These are phyloP conservation scores for Melanogrammus aeglefinus DNA, from an alignment of 2,797 vertebrate species.

Conservation along the genomic window DNA sequence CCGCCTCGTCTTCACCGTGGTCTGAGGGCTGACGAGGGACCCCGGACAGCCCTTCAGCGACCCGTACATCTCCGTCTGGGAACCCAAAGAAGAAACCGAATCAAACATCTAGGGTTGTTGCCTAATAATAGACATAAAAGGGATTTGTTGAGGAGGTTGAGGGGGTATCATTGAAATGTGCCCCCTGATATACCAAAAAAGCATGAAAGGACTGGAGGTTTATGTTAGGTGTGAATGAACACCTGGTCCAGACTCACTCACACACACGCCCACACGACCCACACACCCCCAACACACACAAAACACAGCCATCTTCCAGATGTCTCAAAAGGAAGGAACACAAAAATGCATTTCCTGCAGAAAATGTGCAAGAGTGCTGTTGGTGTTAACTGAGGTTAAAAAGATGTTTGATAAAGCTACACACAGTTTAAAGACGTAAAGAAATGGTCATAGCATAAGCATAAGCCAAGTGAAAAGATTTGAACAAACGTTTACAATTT, in stretches of 20 bases:
- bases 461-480: too few relatives aligned
- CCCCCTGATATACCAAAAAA: not conserved
- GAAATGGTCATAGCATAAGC: too few relatives aligned
- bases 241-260: not conserved
- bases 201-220: not conserved
- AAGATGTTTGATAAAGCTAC: too few relatives aligned
- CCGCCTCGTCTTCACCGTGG: constrained; percentile 27
- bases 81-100: not conserved
- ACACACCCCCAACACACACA: too few relatives aligned
- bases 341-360: too few relatives aligned
- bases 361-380: too few relatives aligned
- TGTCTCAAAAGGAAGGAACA: not conserved
- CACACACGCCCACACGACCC: too few relatives aligned
- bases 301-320: not conserved
- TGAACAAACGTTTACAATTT: too few relatives aligned
- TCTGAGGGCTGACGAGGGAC: constrained; percentile 11
- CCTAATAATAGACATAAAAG: not conserved
- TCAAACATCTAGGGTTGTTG: not conserved
- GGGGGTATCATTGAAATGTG: too few relatives aligned
- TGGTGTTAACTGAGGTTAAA: too few relatives aligned
- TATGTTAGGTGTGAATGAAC: not conserved
- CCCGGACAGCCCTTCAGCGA: not conserved
- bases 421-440: too few relatives aligned
- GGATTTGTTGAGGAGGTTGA: too few relatives aligned
- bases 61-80: constrained; percentile 50